Evolutionary conservation across 2,888 invertebrate genomes (phyloP).

Genomic region (Melanophora roralis): DNA sequence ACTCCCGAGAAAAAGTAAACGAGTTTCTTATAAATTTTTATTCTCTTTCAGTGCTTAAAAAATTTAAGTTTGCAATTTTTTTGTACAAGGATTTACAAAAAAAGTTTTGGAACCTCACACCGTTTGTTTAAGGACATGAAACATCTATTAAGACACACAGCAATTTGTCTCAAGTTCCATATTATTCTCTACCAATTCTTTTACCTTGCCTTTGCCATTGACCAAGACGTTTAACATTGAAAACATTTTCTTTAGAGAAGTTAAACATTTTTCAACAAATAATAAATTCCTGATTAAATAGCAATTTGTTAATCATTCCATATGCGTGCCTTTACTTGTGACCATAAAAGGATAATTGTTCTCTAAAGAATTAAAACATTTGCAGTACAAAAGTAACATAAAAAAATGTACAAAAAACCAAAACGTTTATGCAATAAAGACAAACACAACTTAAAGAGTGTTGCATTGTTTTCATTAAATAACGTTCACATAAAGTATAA

Average conservation of each 20-base stretch:
- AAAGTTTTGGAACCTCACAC: conserved; percentile 19
- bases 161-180: conserved; percentile 44
- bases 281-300: conserved; percentile 59
- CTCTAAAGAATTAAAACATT: conserved; percentile 66
- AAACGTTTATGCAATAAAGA: neutral
- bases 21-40: too few species aligned
- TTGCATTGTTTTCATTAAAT: conserved; percentile 5
- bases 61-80: too few species aligned
- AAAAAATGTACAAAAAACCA: conserved; percentile 8
- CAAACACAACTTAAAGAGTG: conserved; percentile 13
- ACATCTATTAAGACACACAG: conserved; percentile 47
- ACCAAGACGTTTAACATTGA: conserved; percentile 43
- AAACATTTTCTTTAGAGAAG: conserved; percentile 51
- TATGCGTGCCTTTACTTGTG: conserved; percentile 53
- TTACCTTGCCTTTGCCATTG: neutral
- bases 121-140: conserved; percentile 32
- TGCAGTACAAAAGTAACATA: conserved; percentile 34
- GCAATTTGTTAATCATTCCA: conserved; percentile 63
- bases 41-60: too few species aligned
- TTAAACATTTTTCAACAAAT: conserved; percentile 41
- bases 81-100: neutral
- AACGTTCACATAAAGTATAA: neutral
- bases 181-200: conserved; percentile 18
- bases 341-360: conserved; percentile 67
- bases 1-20: too few species aligned